Evolutionary conservation across 2,113 vertebrate species (phyloP).

Genomic region (Austrofundulus limnaeus): DNA sequence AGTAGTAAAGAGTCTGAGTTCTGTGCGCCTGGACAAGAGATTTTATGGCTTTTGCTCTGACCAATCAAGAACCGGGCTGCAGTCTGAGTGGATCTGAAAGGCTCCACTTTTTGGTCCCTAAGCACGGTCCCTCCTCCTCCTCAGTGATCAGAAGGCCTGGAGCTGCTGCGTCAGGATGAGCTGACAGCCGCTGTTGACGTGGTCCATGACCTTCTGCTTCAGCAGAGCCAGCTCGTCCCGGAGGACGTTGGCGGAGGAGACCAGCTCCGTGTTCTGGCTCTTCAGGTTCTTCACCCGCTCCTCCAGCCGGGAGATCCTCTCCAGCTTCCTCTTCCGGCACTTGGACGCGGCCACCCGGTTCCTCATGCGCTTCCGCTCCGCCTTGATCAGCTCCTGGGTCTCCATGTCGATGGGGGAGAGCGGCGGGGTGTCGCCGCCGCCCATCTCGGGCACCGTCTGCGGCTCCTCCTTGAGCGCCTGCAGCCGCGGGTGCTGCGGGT

Average conservation of each 20-base stretch:
- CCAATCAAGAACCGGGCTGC: conserved; percentile 3
- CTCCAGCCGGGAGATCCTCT: conserved; percentile 93
- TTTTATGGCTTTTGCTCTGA: conserved; percentile 26
- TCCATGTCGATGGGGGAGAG: conserved; percentile 98
- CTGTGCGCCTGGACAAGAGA: conserved; percentile 16
- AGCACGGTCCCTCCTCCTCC: conserved; percentile 34
- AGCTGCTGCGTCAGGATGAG: conserved; percentile 98
- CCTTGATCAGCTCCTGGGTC: conserved; percentile 96
- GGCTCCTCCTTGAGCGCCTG: conserved; percentile 94
- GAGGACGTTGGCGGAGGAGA: conserved; percentile 94
- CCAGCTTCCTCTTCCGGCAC: conserved; percentile 89
- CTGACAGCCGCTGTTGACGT: conserved; percentile 97
- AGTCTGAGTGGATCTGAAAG: conserved; percentile 32
- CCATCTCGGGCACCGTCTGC: conserved; percentile 95
- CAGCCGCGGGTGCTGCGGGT: conserved; percentile 85
- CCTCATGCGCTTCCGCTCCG: conserved; percentile 96
- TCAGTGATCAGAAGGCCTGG: conserved; percentile 87
- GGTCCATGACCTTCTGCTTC: conserved; percentile 99
- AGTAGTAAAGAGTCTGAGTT: conserved; percentile 25
- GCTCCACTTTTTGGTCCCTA: no score
- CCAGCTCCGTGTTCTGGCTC: conserved; percentile 95
- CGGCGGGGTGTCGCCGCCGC: conserved; percentile 90
- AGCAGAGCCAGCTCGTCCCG: conserved; percentile 97
- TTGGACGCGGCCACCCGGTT: conserved; percentile 97
- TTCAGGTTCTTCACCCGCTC: conserved; percentile 96